These are phyloP conservation scores for Ischnus inquisitorius DNA, from an alignment of 2,888 invertebrate genomes.

Conservation along the genomic window DNA sequence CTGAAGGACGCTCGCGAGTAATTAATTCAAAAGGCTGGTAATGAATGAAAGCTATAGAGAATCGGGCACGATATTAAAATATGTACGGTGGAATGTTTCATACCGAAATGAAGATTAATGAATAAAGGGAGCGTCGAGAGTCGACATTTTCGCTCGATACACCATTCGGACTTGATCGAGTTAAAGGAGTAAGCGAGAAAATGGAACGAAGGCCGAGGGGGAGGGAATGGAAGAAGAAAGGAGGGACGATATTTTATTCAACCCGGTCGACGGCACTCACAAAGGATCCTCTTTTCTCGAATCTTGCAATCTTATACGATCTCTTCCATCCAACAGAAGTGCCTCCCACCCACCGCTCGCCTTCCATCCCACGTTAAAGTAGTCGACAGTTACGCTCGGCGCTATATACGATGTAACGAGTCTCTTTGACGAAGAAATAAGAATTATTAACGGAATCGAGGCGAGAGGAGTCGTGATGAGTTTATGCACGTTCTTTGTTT, in stretches of 20 bases:
- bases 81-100: slow-evolving; percentile 27
- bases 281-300: slow-evolving; percentile 54
- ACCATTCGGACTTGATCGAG: slow-evolving; percentile 26
- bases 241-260: slow-evolving; percentile 41
- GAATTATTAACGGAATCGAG: slow-evolving; percentile 46
- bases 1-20: background rate
- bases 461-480: slow-evolving; percentile 20
- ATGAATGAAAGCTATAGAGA: background rate
- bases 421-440: slow-evolving; percentile 48
- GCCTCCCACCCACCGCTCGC: too few relatives aligned
- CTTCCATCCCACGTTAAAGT: too few relatives aligned
- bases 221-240: slow-evolving; percentile 2
- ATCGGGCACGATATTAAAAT: background rate
- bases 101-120: slow-evolving; percentile 1
- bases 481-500: slow-evolving; percentile 11
- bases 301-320: slow-evolving; percentile 46
- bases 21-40: background rate
- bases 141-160: slow-evolving; percentile 27
- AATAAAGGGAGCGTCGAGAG: slow-evolving; percentile 8
- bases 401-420: slow-evolving; percentile 41
- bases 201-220: slow-evolving; percentile 22
- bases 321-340: background rate
- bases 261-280: slow-evolving; percentile 32
- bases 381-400: slow-evolving; percentile 18
- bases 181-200: slow-evolving; percentile 36